Evolutionary conservation across 2,888 invertebrate genomes (phyloP).

Genomic region (Venusia cambrica): DNA sequence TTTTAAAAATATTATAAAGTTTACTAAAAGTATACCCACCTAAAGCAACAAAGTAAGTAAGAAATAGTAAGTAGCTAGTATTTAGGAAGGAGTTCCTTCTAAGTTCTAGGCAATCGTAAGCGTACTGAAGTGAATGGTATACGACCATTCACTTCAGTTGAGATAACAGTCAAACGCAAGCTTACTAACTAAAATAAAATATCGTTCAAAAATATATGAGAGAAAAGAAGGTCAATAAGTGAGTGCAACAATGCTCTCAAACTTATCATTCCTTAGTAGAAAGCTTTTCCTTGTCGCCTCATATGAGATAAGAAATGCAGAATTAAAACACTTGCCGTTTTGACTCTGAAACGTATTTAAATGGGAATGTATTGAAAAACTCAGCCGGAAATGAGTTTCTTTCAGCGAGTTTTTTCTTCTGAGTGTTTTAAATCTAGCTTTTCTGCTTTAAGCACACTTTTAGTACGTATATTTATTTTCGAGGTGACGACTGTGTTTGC

Average conservation of each 20-base stretch:
- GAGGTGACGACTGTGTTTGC: no score
- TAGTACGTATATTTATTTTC: no score
- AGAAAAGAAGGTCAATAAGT: slow-evolving; percentile 5
- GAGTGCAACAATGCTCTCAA: slow-evolving; percentile 7
- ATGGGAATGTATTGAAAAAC: slow-evolving; percentile 79
- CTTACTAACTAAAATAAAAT: no score
- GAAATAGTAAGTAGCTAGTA: no score
- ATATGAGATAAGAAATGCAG: slow-evolving; percentile 60
- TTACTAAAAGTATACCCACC: no score
- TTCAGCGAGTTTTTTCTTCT: slow-evolving; percentile 61
- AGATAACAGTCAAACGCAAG: no score
- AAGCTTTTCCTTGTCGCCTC: slow-evolving; percentile 56
- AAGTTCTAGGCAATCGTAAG: no score
- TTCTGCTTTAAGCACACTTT: slow-evolving; percentile 48
- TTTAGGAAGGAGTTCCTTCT: no score
- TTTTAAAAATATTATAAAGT: no score
- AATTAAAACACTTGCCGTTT: slow-evolving; percentile 69
- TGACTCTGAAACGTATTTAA: slow-evolving; percentile 69
- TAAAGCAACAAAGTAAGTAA: no score
- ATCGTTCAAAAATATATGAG: slow-evolving; percentile 4
- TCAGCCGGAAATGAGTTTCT: slow-evolving; percentile 75
- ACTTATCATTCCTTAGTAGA: slow-evolving; percentile 19
- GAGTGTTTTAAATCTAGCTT: slow-evolving; percentile 59
- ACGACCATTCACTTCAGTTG: no score
- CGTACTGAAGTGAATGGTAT: no score